Evolutionary conservation across 2,888 invertebrate genomes (phyloP).

Genomic region (Nemotelus pantherinus): DNA sequence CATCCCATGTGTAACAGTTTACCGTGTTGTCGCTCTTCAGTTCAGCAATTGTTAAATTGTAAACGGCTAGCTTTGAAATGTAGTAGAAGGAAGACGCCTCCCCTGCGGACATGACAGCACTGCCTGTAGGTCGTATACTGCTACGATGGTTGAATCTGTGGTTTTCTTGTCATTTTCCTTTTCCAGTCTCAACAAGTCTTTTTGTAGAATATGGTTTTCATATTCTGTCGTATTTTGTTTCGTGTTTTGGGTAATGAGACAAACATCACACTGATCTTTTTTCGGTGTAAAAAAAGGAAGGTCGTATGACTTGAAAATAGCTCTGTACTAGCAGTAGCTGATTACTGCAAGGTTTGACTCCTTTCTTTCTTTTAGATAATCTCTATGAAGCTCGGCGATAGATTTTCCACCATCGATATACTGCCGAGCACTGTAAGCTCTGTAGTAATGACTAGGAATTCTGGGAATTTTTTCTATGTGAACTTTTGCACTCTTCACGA

Average conservation of each 20-base stretch:
- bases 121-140: constrained; percentile 32
- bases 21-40: not conserved
- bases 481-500: not conserved
- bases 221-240: constrained; percentile 1
- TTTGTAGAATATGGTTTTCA: not conserved
- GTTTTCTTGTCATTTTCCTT: not conserved
- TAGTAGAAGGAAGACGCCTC: constrained; percentile 1
- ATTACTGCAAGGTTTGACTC: not conserved
- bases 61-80: constrained; percentile 4
- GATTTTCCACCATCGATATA: not conserved
- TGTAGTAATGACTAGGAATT: not conserved
- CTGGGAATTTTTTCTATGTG: not conserved
- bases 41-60: constrained; percentile 18
- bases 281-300: not conserved
- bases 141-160: constrained; percentile 10
- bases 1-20: constrained; percentile 3
- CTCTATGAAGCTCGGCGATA: not conserved
- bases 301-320: too few relatives aligned
- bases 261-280: constrained; percentile 3
- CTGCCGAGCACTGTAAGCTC: not conserved
- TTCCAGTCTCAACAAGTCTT: constrained; percentile 20
- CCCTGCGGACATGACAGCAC: constrained; percentile 30
- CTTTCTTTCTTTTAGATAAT: not conserved
- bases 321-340: too few relatives aligned
- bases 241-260: constrained; percentile 6